Percentiles rank a stretch among this genome's conserved stretches.
phyloP scores from a whole-genome alignment of 1,140 invertebrate species.

The Drosophila persimilis region DNA sequence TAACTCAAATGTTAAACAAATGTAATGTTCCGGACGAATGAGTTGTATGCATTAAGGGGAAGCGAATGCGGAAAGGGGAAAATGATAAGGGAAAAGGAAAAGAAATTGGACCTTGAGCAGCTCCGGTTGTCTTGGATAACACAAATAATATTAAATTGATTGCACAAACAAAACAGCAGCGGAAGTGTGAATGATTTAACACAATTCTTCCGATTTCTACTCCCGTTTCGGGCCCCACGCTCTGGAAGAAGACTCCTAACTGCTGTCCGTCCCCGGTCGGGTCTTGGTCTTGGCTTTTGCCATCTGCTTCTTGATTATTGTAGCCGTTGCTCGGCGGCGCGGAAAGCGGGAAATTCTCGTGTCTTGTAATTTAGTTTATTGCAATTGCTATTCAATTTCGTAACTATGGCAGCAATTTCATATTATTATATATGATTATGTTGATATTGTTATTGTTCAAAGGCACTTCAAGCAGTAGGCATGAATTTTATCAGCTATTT shows the following conservation, averaged over 20 bases:
- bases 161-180: slow-evolving; percentile 77
- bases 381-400: slow-evolving; percentile 56
- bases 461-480: background rate
- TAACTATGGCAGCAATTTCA: slow-evolving; percentile 28
- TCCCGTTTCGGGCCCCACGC: slow-evolving; percentile 25
- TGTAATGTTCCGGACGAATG: slow-evolving; percentile 80
- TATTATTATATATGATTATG: slow-evolving; percentile 35
- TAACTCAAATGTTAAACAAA: slow-evolving; percentile 81
- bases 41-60: slow-evolving; percentile 52
- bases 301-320: slow-evolving; percentile 31
- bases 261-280: slow-evolving; percentile 40
- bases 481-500: background rate
- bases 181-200: slow-evolving; percentile 82
- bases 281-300: slow-evolving; percentile 14
- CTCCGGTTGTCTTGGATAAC: slow-evolving; percentile 49
- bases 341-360: slow-evolving; percentile 62
- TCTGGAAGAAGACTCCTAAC: slow-evolving; percentile 32
- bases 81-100: background rate
- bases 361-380: slow-evolving; percentile 70
- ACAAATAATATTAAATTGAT: slow-evolving; percentile 81
- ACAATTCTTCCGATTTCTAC: slow-evolving; percentile 64
- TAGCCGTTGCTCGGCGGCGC: slow-evolving; percentile 49
- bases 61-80: background rate
- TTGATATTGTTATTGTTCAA: slow-evolving; percentile 12
- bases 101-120: slow-evolving; percentile 36